phyloP scores from a whole-genome alignment of 2,797 vertebrate genomes.

The Poeciliopsis paucimaculata region DNA sequence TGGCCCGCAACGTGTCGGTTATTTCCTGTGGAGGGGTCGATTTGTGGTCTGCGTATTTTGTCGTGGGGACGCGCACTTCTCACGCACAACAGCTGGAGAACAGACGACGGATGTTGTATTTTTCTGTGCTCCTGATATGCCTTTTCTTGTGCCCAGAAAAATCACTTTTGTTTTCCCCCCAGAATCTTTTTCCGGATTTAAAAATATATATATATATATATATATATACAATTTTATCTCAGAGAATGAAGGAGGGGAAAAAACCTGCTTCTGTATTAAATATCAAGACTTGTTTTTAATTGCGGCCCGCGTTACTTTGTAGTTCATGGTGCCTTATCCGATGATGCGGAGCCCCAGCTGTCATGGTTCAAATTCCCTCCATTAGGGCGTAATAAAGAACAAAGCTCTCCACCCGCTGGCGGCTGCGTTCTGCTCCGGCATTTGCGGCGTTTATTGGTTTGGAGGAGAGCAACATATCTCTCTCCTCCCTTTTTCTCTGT shows the following conservation, averaged over 20 bases:
- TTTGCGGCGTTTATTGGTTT: constrained; percentile 66
- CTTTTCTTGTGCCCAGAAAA: not conserved
- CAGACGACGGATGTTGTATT: not conserved
- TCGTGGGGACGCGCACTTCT: constrained; percentile 26
- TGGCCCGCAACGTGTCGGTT: constrained; percentile 25
- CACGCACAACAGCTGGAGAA: constrained; percentile 31
- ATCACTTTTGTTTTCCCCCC: not conserved
- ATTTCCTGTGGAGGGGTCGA: constrained; percentile 53
- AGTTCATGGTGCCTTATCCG: constrained; percentile 27
- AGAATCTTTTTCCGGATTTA: not conserved
- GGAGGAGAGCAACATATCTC: constrained; percentile 56
- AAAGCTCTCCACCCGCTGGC: constrained; percentile 49
- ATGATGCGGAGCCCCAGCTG: constrained; percentile 18
- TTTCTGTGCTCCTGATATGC: not conserved
- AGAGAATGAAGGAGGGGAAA: not conserved
- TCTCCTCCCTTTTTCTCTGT: constrained; percentile 3
- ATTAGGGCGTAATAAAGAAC: constrained; percentile 52
- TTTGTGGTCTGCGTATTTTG: constrained; percentile 27
- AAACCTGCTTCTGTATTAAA: not conserved
- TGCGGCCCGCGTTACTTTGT: constrained; percentile 8
- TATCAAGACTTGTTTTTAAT: not conserved
- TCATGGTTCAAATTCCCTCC: constrained; percentile 41
- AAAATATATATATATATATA: not conserved
- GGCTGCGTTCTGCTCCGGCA: constrained; percentile 45
- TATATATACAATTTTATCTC: not conserved